Base-by-base conservation (phyloP, 2,888 invertebrate species). In the Mythimna loreyi region DNA sequence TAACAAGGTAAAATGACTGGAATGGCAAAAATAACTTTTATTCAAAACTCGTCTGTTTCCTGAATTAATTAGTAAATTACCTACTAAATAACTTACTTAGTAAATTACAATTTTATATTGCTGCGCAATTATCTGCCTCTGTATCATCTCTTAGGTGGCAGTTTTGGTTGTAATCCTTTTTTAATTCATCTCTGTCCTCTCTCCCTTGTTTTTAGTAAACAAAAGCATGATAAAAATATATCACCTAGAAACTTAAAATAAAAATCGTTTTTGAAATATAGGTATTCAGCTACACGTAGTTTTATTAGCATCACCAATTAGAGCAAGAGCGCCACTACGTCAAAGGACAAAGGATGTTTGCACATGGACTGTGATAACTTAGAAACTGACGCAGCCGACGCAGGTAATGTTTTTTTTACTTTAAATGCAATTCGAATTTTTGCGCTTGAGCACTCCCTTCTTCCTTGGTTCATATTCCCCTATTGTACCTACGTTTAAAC, bases 271-370 rank as follows among this genome's bases (percentile, higher is more conserved):
- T 59, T 40, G 33, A 28, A 66, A 67, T 40, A n/a, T n/a, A n/a
- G n/a, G 13, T 43, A 40, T 66, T 21, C 47, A 66, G 36, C 25
- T 43, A 47, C 30, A 40, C 13, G 3, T 49, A 23, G 6, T 28
- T 30, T 19, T 59, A 56, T 45, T 60, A 52, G 49, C n/a, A 25
- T 40, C 25, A 62, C 23, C 57, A 70, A 75, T 68, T 68, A 52
- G 23, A 56, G 47, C 59, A 36, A 43, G 43, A n/a, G 28, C 23
- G 8, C 55, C 62, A 58, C 23, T 59, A 53, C 43, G 47, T 21
- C 40, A 30, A 33, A 4, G 36, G 16, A 30, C 49, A 50, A 72
- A 63, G 63, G 43, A 69, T 64, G 59, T 63, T 25, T 67, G 57
- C 61, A 30, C 25, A 28, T 25, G 23, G 33, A 55, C 23, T n/a